Evolutionary conservation across 2,888 invertebrate genomes (phyloP), one percentile per base, ranked within the genome.

Genomic region (Desoria tigrina): DNA sequence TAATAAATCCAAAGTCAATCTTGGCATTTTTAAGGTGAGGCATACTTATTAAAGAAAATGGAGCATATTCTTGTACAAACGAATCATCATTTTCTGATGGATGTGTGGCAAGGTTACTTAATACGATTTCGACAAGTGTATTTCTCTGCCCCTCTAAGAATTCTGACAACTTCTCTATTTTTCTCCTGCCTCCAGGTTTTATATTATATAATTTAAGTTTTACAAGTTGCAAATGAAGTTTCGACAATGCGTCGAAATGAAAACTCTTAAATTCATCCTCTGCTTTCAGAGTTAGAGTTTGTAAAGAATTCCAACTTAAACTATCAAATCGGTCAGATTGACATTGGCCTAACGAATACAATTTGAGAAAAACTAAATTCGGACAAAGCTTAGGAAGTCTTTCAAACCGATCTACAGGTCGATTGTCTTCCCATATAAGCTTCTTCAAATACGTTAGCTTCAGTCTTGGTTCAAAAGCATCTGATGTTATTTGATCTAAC

Each of bases 361-460:
- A 42, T 24, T 62, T 56, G 50, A 66, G 21, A 9, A 50, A 62
- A 9, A 58, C 62, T n/a, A 66, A 21, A 26, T 28, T n/a, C 14
- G 66, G 66, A 50, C 39, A 66, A 53, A 59, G 58, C 21, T n/a
- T 37, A 9, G 62, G 50, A 11, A 66, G 57, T 26, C 66, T 42
- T 54, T 66, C 66, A 2, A 66, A 26, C 11, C n/a, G 27, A 9
- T 14, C 16, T 9, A 53, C 26, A 53, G 14, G 26, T 24, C 26
- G 23, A 9, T 32, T n/a, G 16, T 59, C 59, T 49, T 59, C 59
- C 59, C 59, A 59, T 16, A 45, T 32, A 1, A 59, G 21, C 14
- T 59, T 59, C 21, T 49, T 59, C 21, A 59, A 21, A 49, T 45
- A 26, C 3, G 59, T 42, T 11, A 59, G 16, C n/a, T 26, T 23